phyloP scores from a whole-genome alignment of 2,113 vertebrate species.

The Oncorhynchus clarkii region DNA sequence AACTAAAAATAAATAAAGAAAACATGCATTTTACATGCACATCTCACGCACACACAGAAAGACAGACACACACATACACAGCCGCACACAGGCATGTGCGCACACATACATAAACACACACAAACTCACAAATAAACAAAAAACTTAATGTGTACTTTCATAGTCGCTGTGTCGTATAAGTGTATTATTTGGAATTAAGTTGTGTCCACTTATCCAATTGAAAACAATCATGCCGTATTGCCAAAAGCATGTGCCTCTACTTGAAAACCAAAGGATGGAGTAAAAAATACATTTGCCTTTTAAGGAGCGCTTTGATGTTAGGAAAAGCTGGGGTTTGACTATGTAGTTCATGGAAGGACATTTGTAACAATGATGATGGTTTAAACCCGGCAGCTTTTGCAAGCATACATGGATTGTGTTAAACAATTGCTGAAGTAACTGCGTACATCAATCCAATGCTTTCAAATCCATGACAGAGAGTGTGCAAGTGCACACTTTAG shows the following conservation, averaged over 20 bases:
- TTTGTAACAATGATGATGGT: constrained; percentile 59
- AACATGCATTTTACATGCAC: too few relatives aligned
- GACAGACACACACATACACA: neutral
- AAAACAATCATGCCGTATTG: constrained; percentile 13
- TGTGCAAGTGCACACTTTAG: too few relatives aligned
- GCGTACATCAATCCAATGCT: too few relatives aligned
- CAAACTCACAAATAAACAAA: neutral
- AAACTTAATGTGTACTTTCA: too few relatives aligned
- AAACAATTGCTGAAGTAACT: constrained; percentile 23
- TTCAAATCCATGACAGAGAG: too few relatives aligned
- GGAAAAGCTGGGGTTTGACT: constrained; percentile 56
- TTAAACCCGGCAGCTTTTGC: constrained; percentile 46
- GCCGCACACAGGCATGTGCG: neutral
- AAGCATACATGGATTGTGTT: constrained; percentile 45
- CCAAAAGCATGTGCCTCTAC: neutral
- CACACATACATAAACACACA: neutral
- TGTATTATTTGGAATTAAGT: neutral
- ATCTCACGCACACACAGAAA: neutral
- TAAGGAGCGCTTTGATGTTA: constrained; percentile 28
- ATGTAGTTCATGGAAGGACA: constrained; percentile 35
- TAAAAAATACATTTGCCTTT: neutral
- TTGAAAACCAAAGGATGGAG: constrained; percentile 2
- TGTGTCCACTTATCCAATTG: neutral
- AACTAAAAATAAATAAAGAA: too few relatives aligned
- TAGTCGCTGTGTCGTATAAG: too few relatives aligned